These are phyloP conservation scores for Pedicia rivosa DNA, from an alignment of 2,888 invertebrate genomes.

Conservation along the genomic window DNA sequence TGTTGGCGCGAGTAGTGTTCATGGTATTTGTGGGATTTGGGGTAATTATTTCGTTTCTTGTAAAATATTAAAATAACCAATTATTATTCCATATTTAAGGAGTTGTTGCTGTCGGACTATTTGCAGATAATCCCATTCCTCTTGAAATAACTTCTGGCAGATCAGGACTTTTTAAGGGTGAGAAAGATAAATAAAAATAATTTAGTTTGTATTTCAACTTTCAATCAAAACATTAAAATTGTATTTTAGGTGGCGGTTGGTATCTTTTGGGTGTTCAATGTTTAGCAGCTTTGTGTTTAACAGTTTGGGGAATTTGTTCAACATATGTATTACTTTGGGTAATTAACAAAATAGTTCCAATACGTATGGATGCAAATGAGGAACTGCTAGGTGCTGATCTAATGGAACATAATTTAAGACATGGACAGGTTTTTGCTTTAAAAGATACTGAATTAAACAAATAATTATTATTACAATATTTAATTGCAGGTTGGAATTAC, in stretches of 20 bases:
- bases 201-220: no score
- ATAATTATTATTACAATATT: not conserved
- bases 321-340: constrained; percentile 62
- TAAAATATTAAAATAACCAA: not conserved
- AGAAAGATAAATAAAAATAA: constrained; percentile 17
- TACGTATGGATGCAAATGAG: constrained; percentile 72
- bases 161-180: constrained; percentile 51
- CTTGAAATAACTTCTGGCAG: constrained; percentile 64
- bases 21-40: constrained; percentile 65
- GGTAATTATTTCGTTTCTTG: constrained; percentile 29
- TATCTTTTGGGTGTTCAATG: constrained; percentile 72
- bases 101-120: constrained; percentile 72
- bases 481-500: constrained; percentile 44
- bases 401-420: constrained; percentile 69
- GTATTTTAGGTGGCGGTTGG: constrained; percentile 52
- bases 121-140: constrained; percentile 71
- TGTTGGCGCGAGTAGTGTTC: constrained; percentile 80
- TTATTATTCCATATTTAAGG: constrained; percentile 54
- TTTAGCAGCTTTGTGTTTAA: constrained; percentile 52
- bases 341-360: constrained; percentile 60
- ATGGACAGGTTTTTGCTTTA: constrained; percentile 28
- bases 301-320: constrained; percentile 54
- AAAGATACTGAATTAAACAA: not conserved
- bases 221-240: no score
- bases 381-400: constrained; percentile 82